phyloP scores from a whole-genome alignment of 2,113 vertebrate species.

The Coptodon bakossiorum region DNA sequence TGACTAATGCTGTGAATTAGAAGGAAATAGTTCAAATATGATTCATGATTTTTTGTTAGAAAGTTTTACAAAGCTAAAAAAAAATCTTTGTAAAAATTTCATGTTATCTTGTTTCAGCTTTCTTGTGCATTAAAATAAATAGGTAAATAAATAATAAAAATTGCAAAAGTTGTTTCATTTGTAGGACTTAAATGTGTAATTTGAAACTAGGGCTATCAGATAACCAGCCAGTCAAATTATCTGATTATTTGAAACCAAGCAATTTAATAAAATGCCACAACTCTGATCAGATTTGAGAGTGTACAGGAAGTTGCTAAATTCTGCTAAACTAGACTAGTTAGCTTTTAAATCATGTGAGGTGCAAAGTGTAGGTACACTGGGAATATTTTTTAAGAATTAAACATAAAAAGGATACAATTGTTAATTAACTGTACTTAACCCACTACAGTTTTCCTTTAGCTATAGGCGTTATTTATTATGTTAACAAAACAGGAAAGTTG shows the following conservation, averaged over 20 bases:
- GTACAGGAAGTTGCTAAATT: background rate
- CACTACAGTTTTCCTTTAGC: background rate
- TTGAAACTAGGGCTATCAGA: background rate
- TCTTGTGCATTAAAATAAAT: background rate
- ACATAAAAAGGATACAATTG: background rate
- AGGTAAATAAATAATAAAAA: fast-evolving
- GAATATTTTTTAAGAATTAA: background rate
- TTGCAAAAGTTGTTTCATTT: background rate
- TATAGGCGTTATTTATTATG: background rate
- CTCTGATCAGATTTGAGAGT: background rate
- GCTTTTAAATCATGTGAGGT: background rate
- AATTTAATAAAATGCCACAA: background rate
- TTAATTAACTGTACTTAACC: background rate
- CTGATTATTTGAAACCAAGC: background rate
- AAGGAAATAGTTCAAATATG: background rate
- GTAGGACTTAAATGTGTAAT: background rate
- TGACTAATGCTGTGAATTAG: background rate
- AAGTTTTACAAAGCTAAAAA: background rate
- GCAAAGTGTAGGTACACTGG: background rate
- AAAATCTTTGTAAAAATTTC: background rate
- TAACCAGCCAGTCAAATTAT: background rate
- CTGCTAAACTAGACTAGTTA: background rate
- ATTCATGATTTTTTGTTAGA: background rate
- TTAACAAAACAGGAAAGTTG: background rate
- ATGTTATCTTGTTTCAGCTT: background rate